A percentile compares a stretch with the other conserved stretches of the same genome.
Conservation (phyloP, 1,140 invertebrate genomes). For the Tetramorium alpestre region DNA sequence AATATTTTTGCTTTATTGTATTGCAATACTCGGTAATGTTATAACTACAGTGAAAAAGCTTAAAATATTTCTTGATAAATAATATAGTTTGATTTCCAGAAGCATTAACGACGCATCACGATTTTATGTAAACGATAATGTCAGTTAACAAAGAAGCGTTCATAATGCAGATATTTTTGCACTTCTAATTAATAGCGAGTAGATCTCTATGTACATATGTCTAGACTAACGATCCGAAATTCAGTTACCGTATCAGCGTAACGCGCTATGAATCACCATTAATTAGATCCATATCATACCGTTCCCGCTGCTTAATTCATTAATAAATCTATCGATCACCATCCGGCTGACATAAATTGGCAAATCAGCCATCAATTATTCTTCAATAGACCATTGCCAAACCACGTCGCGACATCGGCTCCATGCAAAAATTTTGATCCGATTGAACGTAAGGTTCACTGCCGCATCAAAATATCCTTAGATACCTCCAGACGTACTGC, state of each 20-base stretch:
- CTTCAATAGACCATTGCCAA: conserved; percentile 29
- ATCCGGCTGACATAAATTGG: conserved; percentile 31
- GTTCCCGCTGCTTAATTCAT: conserved; percentile 43
- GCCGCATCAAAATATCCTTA: neutral
- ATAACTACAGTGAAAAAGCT: neutral
- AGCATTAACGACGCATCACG: neutral
- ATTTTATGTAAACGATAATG: neutral
- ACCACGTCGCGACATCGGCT: neutral
- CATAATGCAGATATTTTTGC: neutral
- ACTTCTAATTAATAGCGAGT: neutral
- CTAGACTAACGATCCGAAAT: conserved; percentile 25
- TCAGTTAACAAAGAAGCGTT: neutral
- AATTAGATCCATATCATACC: conserved; percentile 44
- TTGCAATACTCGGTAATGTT: neutral
- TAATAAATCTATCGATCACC: conserved; percentile 55
- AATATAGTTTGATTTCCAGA: neutral
- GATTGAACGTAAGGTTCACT: neutral
- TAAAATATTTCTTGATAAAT: neutral
- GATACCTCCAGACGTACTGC: neutral
- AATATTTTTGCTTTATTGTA: neutral
- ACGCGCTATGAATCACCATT: conserved; percentile 44
- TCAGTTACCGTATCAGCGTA: conserved; percentile 30
- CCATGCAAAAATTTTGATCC: neutral
- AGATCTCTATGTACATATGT: neutral
- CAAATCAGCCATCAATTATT: conserved; percentile 58